A percentile compares a stretch with the other conserved stretches of the same genome.
phyloP scores from a whole-genome alignment of 2,113 vertebrate species.

The Seriola rivoliana region DNA sequence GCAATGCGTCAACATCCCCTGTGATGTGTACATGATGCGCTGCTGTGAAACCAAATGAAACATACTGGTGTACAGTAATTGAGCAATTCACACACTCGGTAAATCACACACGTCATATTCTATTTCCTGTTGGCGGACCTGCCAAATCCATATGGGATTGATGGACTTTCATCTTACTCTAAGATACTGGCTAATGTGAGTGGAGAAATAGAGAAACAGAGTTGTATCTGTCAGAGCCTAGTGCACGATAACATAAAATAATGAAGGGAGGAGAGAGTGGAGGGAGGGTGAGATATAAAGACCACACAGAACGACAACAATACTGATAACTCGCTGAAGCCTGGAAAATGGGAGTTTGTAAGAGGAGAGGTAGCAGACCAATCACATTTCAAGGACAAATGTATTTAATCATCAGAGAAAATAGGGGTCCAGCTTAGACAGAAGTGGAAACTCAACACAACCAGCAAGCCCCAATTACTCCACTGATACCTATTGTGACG shows the following conservation, averaged over 20 bases:
- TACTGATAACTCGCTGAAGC: slow-evolving; percentile 58
- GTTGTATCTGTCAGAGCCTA: slow-evolving; percentile 43
- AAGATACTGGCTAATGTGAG: slow-evolving; percentile 19
- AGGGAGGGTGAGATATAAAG: slow-evolving; percentile 39
- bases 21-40: background rate
- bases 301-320: slow-evolving; percentile 56
- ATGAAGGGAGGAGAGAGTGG: slow-evolving; percentile 37
- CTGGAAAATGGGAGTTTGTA: slow-evolving; percentile 46
- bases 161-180: slow-evolving; percentile 32
- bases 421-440: slow-evolving; percentile 13
- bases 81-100: slow-evolving; percentile 17
- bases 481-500: background rate
- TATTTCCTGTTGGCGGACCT: slow-evolving; percentile 34
- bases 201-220: slow-evolving; percentile 30
- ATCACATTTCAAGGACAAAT: slow-evolving; percentile 60
- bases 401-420: slow-evolving; percentile 52
- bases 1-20: slow-evolving; percentile 6
- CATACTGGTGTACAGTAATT: background rate
- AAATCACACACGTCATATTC: slow-evolving; percentile 33
- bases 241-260: slow-evolving; percentile 53
- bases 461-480: slow-evolving; percentile 8
- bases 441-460: slow-evolving; percentile 14
- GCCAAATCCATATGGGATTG: slow-evolving; percentile 24
- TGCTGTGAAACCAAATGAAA: slow-evolving; percentile 16
- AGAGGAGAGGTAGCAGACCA: slow-evolving; percentile 45